Base-by-base conservation (phyloP, 2,888 invertebrate species). In the Calameuta idolon region DNA sequence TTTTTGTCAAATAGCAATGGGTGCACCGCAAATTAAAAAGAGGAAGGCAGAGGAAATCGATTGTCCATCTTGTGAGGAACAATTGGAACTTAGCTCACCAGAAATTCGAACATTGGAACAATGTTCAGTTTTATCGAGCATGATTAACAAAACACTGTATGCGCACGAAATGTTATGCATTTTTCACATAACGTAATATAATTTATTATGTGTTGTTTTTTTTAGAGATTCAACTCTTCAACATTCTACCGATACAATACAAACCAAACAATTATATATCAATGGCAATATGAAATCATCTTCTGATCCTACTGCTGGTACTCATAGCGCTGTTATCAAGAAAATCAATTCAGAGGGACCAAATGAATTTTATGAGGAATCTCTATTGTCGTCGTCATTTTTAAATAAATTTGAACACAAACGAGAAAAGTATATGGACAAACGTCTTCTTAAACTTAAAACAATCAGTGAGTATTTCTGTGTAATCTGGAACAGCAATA, bases 71-170 rank as follows among this genome's bases (percentile, higher is more conserved):
- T 76, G 75, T 12, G 77, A 78, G 15, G 73, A 76, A n/a, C 81
- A 76, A 12, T 30, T 75, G 40, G 79, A 83, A 75, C 40, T 81
- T 9, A 81, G 77, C 78, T 79, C 78, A 40, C 78, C 82, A 4
- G 87, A 85, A 79, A 74, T 83, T 2, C 81, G 85, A 74, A 89
- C 89, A 0, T 77, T 89, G 76, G 85, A 87, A 76, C 87, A 89
- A 76, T 89, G 89, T 76, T 84, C 88, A 0, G 87, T 85, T 15
- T 79, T 90, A 12, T 90, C 90, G 31, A 86, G 85, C 69, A 86
- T 89, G 81, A 90, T 90, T 31, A 90, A 90, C 77, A 85, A 85
- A 68, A 84, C 84, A 31, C 81, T 89, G 89, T 89, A 83, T 84
- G 87, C 82, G 69, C 12, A 55, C 74, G 23, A 34, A 73, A 35